Evolutionary conservation across 2,797 vertebrate species (phyloP).

Genomic region (Enteromius trimaculatus): DNA sequence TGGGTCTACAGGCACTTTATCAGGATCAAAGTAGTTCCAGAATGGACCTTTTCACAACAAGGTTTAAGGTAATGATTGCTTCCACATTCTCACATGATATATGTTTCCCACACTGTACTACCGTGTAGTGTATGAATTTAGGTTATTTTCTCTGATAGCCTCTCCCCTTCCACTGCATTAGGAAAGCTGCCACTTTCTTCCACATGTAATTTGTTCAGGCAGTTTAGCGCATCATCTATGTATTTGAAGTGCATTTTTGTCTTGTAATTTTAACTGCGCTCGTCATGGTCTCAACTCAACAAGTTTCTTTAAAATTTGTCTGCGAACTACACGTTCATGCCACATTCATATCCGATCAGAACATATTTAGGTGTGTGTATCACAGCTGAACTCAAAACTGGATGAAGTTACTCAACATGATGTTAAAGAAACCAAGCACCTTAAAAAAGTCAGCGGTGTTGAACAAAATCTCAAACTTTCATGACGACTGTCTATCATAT

Average conservation of each 20-base stretch:
- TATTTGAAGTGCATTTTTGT: background rate
- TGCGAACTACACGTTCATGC: background rate
- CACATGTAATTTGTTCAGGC: background rate
- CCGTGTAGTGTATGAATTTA: background rate
- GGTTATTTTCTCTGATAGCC: slow-evolving; percentile 3
- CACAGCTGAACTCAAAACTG: background rate
- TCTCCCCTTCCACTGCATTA: background rate
- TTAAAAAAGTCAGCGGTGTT: background rate
- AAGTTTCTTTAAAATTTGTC: background rate
- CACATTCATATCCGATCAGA: background rate
- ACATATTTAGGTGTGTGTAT: background rate
- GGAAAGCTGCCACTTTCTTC: background rate
- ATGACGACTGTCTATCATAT: background rate
- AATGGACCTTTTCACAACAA: slow-evolving; percentile 89
- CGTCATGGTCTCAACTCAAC: background rate
- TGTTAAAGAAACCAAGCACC: background rate
- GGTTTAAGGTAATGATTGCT: slow-evolving; percentile 85
- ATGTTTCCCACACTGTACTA: background rate
- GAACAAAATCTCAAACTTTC: background rate
- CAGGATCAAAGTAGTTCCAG: slow-evolving; percentile 79
- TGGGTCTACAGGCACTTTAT: slow-evolving; percentile 85
- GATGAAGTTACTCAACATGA: background rate
- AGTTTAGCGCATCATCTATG: background rate
- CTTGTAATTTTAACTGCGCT: background rate
- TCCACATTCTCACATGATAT: background rate